These are phyloP conservation scores for Tetramorium alpestre DNA, from an alignment of 1,140 invertebrate species.

Conservation along the genomic window DNA sequence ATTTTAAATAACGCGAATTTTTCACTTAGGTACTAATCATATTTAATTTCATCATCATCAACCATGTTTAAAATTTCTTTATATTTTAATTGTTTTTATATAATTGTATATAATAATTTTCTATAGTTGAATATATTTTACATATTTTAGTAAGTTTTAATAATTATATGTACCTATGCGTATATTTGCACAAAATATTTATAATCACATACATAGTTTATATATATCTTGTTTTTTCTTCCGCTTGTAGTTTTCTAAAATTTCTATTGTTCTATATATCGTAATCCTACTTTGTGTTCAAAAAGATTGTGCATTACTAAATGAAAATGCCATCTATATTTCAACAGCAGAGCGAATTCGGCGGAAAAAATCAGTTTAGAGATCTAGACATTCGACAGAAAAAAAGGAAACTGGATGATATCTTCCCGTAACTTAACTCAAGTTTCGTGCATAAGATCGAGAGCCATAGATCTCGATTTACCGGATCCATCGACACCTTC, in stretches of 20 bases:
- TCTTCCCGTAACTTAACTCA: not conserved
- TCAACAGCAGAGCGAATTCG: not conserved
- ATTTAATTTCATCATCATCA: not conserved
- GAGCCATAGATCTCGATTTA: constrained; percentile 11
- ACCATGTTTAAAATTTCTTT: not conserved
- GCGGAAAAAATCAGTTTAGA: not conserved
- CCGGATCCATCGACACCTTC: constrained; percentile 19
- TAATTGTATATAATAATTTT: not conserved
- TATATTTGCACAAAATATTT: not conserved
- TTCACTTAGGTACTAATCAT: not conserved
- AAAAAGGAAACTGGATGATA: not conserved
- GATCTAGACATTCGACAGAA: not conserved
- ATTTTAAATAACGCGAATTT: not conserved
- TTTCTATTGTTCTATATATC: not conserved
- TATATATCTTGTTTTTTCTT: not conserved
- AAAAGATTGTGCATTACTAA: not conserved
- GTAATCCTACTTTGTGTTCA: not conserved
- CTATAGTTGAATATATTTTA: constrained; percentile 5
- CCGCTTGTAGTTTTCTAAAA: not conserved
- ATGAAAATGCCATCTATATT: not conserved
- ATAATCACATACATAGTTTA: not conserved
- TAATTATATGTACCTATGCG: not conserved
- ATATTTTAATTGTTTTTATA: not conserved
- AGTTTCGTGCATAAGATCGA: not conserved
- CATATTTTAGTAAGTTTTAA: not conserved